phyloP scores from a whole-genome alignment of 2,113 vertebrate species.

The Cyprinodon variegatus region DNA sequence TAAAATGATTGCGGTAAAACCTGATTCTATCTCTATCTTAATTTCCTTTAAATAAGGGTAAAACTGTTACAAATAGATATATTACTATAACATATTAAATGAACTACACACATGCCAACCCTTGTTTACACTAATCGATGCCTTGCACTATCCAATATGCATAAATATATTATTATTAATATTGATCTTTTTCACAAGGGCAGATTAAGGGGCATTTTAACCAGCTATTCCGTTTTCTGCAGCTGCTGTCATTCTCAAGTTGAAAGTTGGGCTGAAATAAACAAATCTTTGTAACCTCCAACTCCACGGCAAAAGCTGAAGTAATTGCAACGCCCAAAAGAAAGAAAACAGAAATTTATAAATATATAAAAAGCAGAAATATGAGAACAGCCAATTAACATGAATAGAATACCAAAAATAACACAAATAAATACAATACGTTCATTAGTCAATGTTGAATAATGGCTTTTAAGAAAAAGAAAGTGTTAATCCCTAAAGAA shows the following conservation, averaged over 20 bases:
- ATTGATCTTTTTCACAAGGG: constrained; percentile 32
- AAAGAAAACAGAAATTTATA: constrained; percentile 16
- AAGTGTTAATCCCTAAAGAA: constrained; percentile 80
- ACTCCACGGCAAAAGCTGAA: constrained; percentile 73
- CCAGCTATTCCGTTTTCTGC: constrained; percentile 8
- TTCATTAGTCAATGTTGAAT: constrained; percentile 83
- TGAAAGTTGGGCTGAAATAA: constrained; percentile 64
- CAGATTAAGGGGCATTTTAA: constrained; percentile 18
- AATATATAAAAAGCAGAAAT: constrained; percentile 65
- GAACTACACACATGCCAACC: background rate
- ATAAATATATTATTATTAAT: background rate
- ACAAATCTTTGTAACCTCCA: constrained; percentile 68
- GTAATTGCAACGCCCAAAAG: constrained; percentile 77
- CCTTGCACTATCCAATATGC: background rate
- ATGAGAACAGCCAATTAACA: constrained; percentile 83
- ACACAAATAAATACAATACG: constrained; percentile 81
- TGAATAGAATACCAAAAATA: constrained; percentile 80
- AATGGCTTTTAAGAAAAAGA: constrained; percentile 82
- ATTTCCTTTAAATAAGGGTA: constrained; percentile 10
- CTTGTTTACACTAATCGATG: background rate
- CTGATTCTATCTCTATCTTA: background rate
- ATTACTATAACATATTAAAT: background rate
- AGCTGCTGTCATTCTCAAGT: constrained; percentile 61
- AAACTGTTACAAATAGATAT: background rate
- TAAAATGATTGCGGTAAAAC: background rate